A percentile compares a stretch with the other conserved stretches of the same genome.
Conservation (phyloP, 2,888 invertebrate species). For the Caenorhabditis auriculariae region DNA sequence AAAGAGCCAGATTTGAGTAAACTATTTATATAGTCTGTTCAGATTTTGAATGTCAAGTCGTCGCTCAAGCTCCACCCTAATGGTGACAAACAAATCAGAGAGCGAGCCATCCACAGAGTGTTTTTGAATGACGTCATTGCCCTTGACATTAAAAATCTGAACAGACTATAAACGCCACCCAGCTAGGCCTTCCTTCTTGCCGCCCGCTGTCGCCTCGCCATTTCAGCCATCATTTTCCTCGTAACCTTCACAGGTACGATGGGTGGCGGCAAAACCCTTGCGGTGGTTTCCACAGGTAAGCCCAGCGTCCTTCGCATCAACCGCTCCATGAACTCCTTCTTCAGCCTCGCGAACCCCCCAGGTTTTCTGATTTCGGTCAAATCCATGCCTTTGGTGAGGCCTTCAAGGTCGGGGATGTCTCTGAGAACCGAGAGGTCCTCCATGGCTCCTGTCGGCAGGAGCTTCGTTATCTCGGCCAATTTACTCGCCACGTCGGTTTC, state of each 20-base stretch:
- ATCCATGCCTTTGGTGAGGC: conserved; percentile 55
- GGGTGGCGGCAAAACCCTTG: conserved; percentile 36
- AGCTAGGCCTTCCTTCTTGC: no score
- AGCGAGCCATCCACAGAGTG: no score
- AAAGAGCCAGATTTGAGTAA: no score
- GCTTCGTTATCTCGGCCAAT: conserved; percentile 36
- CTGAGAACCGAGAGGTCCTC: conserved; percentile 47
- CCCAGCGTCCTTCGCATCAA: conserved; percentile 49
- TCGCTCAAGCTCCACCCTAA: no score
- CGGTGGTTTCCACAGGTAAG: conserved; percentile 29
- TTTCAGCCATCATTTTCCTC: conserved; percentile 35
- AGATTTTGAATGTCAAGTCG: no score
- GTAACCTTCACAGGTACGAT: conserved; percentile 50
- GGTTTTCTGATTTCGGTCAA: conserved; percentile 50
- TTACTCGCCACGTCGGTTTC: conserved; percentile 34
- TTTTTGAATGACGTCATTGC: no score
- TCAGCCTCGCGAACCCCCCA: conserved; percentile 52
- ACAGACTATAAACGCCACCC: no score
- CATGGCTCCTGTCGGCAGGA: conserved; percentile 48
- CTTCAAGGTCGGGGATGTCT: conserved; percentile 56
- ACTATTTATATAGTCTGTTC: no score
- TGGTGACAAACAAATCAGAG: no score
- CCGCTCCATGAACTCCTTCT: conserved; percentile 55
- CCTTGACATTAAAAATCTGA: no score
- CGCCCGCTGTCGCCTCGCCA: conserved; percentile 11